Conservation (phyloP, 2,888 invertebrate species). For the Acleris literana region DNA sequence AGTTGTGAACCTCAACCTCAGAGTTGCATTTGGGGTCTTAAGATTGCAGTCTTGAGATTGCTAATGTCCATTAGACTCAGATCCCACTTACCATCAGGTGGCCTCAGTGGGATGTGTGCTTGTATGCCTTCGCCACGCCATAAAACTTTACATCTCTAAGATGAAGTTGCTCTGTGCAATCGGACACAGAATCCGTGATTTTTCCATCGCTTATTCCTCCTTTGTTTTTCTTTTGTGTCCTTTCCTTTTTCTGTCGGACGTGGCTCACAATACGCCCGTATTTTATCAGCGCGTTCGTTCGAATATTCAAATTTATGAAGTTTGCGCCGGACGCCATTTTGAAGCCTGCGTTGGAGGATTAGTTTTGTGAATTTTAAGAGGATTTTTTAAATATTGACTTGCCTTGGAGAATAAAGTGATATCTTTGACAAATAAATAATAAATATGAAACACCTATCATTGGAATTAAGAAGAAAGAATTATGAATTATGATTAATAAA, state of each 20-base stretch:
- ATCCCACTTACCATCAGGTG: too few species aligned
- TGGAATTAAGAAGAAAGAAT: too few species aligned
- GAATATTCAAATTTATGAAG: conserved; percentile 81
- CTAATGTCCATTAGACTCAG: too few species aligned
- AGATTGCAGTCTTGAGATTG: too few species aligned
- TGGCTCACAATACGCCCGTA: conserved; percentile 77
- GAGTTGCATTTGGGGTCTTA: too few species aligned
- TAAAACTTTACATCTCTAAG: neutral
- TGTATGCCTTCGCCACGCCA: too few species aligned
- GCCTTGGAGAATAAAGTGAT: neutral
- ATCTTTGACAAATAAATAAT: too few species aligned
- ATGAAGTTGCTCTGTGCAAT: conserved; percentile 35
- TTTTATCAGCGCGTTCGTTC: conserved; percentile 72
- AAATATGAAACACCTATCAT: too few species aligned
- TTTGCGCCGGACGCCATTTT: conserved; percentile 51
- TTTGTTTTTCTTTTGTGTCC: conserved; percentile 21
- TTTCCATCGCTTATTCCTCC: conserved; percentile 58
- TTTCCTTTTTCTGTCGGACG: conserved; percentile 51
- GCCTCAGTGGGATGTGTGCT: too few species aligned
- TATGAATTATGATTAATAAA: too few species aligned
- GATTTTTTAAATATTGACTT: neutral
- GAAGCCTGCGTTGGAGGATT: conserved; percentile 33
- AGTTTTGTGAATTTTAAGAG: conserved; percentile 17
- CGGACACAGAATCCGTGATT: conserved; percentile 58
- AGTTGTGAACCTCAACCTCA: too few species aligned